Evolutionary conservation across 2,888 invertebrate genomes (phyloP).

Genomic region (Clepsis dumicolana): DNA sequence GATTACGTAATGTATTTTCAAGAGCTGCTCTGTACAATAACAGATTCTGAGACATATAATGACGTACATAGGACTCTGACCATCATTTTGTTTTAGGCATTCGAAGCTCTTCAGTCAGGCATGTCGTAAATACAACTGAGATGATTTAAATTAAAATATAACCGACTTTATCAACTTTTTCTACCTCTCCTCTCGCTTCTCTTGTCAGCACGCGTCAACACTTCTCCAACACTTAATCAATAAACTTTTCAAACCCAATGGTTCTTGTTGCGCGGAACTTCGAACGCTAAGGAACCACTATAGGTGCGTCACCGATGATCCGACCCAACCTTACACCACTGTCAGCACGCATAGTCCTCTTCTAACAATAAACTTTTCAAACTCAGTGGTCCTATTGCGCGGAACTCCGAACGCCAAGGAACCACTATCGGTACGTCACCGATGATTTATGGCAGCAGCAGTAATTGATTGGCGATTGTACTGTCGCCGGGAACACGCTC

Average conservation of each 20-base stretch:
- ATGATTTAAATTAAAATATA: not conserved
- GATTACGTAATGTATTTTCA: not conserved
- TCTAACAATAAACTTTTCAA: constrained; percentile 2
- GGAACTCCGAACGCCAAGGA: constrained; percentile 40
- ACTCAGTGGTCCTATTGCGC: not conserved
- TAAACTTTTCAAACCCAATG: constrained; percentile 1
- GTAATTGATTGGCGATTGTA: constrained; percentile 64
- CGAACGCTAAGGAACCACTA: not conserved
- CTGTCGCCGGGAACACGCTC: constrained; percentile 43
- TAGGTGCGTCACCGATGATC: no score
- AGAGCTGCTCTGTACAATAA: no score
- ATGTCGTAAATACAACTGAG: no score
- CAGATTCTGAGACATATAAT: no score
- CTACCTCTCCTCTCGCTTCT: not conserved
- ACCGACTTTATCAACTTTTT: not conserved
- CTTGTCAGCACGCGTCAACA: not conserved
- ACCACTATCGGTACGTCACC: constrained; percentile 42
- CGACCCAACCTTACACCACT: no score
- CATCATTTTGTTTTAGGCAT: no score
- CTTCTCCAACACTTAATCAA: not conserved
- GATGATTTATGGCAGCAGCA: constrained; percentile 63
- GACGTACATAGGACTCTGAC: no score
- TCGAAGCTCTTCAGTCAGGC: no score
- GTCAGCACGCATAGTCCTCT: not conserved
- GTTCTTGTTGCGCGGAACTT: not conserved